Base-by-base conservation (phyloP, 2,797 vertebrate species). In the Pristis pectinata region DNA sequence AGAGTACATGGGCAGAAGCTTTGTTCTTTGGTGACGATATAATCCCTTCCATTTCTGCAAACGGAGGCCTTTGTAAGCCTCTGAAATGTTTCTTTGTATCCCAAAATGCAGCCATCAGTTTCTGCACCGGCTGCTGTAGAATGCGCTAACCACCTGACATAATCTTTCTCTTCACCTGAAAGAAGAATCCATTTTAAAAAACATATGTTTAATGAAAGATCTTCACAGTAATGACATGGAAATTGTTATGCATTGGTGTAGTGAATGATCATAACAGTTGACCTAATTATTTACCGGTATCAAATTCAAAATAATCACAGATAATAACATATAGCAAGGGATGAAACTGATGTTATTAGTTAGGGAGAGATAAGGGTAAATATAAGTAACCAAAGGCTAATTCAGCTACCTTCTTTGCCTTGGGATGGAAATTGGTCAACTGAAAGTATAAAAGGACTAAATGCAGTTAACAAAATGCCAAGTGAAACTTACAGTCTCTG, bases 81-180 rank as follows among this genome's bases (percentile, higher is more conserved):
- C 95, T 96, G 95, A 95, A 97, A 98, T 0, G 96, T 97, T 96
- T 98, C 98, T 95, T 96, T 98, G 85, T 97, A 96, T 0, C 98
- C 98, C 93, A 98, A 94, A 61, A 98, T 95, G 87, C 98, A 98
- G 77, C 97, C 98, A 0, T 96, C 96, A 37, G 95, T 97, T 80
- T 91, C 94, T 77, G 94, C 92, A 22, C 64, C 95, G 11, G 53
- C 95, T 0, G 94, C 92, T 17, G 96, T 95, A 0, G 97, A 96
- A 94, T 98, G 98, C 64, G 97, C 97, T 95, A 98, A 93, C 98
- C 98, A 98, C 95, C 96, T 95, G 4, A 97, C 96, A 93, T 98
- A 98, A 95, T 98, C 97, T 77, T 95, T 53, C 0, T 97, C 95
- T 0, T 94, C 95, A 96, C 98, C 98, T 98, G 95, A 27, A 37